Conservation (phyloP, 2,797 vertebrate species). For the Myotis pilosus region DNA sequence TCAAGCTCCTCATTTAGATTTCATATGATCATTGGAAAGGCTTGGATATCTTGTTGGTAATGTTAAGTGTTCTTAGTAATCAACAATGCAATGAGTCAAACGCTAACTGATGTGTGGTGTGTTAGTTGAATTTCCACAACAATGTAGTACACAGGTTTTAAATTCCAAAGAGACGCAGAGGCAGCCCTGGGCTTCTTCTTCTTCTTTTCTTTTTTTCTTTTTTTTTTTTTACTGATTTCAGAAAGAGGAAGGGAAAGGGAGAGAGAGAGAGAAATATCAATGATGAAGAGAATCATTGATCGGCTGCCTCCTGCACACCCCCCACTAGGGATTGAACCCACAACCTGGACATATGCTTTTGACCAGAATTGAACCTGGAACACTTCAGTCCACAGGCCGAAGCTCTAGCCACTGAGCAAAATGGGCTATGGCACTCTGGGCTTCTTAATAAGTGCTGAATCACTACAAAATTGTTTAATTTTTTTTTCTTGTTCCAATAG, state of each 20-base stretch:
- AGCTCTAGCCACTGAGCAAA: no score
- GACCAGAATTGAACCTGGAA: no score
- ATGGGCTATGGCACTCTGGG: background rate
- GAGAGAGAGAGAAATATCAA: no score
- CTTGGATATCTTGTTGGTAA: conserved; percentile 6
- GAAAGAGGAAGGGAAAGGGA: no score
- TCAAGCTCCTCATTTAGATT: conserved; percentile 12
- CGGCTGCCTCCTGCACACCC: no score
- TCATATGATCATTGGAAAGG: conserved; percentile 32
- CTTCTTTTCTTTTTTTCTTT: no score
- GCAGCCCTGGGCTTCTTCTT: conserved; percentile 12
- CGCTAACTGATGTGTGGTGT: background rate
- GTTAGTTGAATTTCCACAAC: conserved; percentile 23
- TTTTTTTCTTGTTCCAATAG: background rate
- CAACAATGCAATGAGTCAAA: background rate
- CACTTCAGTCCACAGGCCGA: no score
- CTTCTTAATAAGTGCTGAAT: conserved; percentile 22
- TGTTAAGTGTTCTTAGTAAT: conserved; percentile 28
- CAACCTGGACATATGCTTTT: no score
- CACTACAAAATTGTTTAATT: conserved; percentile 1
- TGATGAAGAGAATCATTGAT: no score
- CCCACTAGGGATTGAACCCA: no score
- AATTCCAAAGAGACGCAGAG: conserved; percentile 34
- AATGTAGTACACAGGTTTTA: conserved; percentile 20
- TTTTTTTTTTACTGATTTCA: no score